Conservation (phyloP, 30 jellyfish, hydroid and myxozoan genomes). For the Aurelia aurita complex sp. Pacific region DNA sequence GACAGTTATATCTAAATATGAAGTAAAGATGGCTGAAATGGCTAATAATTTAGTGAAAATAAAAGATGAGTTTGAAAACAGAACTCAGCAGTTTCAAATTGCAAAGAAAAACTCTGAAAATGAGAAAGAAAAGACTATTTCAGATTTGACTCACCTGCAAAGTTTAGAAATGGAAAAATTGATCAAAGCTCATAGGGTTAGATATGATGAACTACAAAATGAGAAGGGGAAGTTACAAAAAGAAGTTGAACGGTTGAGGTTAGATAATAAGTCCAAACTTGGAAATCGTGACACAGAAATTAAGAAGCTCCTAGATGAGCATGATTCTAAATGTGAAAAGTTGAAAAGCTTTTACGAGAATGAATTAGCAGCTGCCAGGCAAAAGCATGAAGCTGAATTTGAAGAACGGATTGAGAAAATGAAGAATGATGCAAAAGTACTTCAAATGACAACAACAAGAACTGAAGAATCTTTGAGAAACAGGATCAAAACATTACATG, state of each 20-base stretch:
- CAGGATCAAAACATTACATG: slow-evolving; percentile 28
- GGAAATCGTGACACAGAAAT: slow-evolving; percentile 35
- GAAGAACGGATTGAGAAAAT: slow-evolving; percentile 35
- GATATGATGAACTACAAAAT: slow-evolving; percentile 52
- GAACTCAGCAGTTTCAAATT: slow-evolving; percentile 54
- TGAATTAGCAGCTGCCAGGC: slow-evolving; percentile 58
- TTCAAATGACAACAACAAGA: slow-evolving; percentile 31
- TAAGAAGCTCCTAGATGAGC: slow-evolving; percentile 37
- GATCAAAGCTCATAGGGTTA: slow-evolving; percentile 73
- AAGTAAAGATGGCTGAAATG: slow-evolving; percentile 32
- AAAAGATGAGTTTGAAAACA: slow-evolving; percentile 56
- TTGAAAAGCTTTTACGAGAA: slow-evolving; percentile 75
- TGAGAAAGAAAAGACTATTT: slow-evolving; percentile 31
- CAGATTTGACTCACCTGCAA: slow-evolving; percentile 56
- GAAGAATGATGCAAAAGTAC: slow-evolving; percentile 40
- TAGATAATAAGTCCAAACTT: slow-evolving; percentile 25
- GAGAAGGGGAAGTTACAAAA: slow-evolving; percentile 44
- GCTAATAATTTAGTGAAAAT: slow-evolving; percentile 29
- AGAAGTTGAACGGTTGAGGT: slow-evolving; percentile 18
- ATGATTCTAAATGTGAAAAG: slow-evolving; percentile 69
- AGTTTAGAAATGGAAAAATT: slow-evolving; percentile 71
- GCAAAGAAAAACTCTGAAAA: slow-evolving; percentile 42
- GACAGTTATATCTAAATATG: slow-evolving; percentile 44
- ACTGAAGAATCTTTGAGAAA: slow-evolving; percentile 51
- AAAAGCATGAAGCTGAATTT: slow-evolving; percentile 36